Conservation (phyloP, 2,797 vertebrate species). For the Brachyalestes nurse region DNA sequence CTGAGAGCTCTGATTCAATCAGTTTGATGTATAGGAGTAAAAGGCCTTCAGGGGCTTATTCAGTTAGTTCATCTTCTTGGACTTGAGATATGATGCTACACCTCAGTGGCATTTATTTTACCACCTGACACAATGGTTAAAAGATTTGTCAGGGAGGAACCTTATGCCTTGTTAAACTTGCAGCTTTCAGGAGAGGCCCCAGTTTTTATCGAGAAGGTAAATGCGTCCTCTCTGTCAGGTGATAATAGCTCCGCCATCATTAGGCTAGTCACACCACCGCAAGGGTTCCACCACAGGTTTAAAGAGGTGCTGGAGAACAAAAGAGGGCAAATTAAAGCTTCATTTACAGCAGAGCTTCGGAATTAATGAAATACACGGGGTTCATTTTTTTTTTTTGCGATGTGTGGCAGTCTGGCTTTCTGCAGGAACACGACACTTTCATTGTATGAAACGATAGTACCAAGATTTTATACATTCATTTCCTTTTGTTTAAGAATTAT, state of each 20-base stretch:
- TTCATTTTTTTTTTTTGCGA: conserved; percentile 9
- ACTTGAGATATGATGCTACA: conserved; percentile 42
- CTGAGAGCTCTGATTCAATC: conserved; percentile 63
- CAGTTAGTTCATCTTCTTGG: conserved; percentile 21
- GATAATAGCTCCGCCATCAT: conserved; percentile 49
- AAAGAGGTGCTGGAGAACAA: conserved; percentile 43
- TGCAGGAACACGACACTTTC: background rate
- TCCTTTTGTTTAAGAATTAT: background rate
- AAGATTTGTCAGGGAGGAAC: conserved; percentile 23
- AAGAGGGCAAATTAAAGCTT: conserved; percentile 26
- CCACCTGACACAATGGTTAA: conserved; percentile 32
- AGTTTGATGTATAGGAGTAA: conserved; percentile 21
- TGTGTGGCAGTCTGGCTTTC: background rate
- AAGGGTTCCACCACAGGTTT: conserved; percentile 41
- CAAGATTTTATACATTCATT: background rate
- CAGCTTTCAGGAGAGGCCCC: conserved; percentile 41
- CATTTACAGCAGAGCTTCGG: conserved; percentile 19
- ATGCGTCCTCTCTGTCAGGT: conserved; percentile 46
- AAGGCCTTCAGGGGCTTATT: conserved; percentile 16
- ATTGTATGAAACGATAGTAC: background rate
- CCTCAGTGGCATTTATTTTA: conserved; percentile 42
- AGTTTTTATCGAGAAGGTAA: conserved; percentile 48
- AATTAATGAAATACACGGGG: background rate
- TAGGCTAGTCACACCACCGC: conserved; percentile 32
- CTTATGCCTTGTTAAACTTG: conserved; percentile 44